phyloP scores from a whole-genome alignment of 1,140 invertebrate genomes.

The Pteromalus puparum region DNA sequence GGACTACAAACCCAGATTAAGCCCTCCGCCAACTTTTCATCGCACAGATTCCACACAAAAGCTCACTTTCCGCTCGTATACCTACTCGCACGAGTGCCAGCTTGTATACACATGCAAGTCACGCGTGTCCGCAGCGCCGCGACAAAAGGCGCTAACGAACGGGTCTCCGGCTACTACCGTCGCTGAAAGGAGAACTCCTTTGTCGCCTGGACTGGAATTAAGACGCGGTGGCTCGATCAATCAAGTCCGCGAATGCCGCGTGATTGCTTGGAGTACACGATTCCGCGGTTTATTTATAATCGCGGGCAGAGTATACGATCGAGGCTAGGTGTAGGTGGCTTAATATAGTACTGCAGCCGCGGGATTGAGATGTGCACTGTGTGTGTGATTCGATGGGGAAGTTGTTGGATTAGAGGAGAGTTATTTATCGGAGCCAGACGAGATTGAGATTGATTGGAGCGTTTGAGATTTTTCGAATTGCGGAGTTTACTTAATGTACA shows the following conservation, averaged over 20 bases:
- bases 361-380: not conserved
- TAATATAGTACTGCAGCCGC: not conserved
- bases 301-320: not conserved
- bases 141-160: constrained; percentile 46
- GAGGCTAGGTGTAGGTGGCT: not conserved
- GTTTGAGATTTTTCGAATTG: no score
- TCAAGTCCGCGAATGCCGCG: constrained; percentile 2
- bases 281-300: not conserved
- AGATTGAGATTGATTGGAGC: not conserved
- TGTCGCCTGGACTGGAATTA: constrained; percentile 10
- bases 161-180: not conserved
- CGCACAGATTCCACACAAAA: not conserved
- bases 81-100: not conserved
- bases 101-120: constrained; percentile 29
- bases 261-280: not conserved
- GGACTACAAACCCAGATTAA: not conserved
- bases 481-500: no score
- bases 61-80: not conserved
- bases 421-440: not conserved
- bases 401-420: not conserved
- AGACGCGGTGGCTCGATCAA: constrained; percentile 23
- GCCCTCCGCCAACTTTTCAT: not conserved
- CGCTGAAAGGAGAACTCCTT: constrained; percentile 1
- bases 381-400: not conserved
- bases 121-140: constrained; percentile 16